phyloP scores from a whole-genome alignment of 2,113 vertebrate species.

The Oryzias curvinotus region DNA sequence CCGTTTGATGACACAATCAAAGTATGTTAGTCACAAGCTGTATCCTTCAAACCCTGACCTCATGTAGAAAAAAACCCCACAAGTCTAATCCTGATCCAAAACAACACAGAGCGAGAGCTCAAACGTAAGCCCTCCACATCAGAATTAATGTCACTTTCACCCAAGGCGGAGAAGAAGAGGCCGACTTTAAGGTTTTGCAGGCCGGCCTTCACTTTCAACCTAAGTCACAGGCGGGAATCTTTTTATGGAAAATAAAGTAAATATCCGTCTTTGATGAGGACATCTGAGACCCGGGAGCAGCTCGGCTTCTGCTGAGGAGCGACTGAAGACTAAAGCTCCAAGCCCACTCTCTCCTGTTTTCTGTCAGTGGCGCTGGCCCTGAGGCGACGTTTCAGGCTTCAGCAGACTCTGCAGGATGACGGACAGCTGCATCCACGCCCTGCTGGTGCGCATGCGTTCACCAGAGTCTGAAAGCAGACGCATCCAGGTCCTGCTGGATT shows the following conservation, averaged over 20 bases:
- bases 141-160: slow-evolving; percentile 23
- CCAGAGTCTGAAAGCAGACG: too few species aligned
- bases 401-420: slow-evolving; percentile 35
- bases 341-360: slow-evolving; percentile 20
- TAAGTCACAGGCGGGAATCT: slow-evolving; percentile 7
- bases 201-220: not conserved
- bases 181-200: slow-evolving; percentile 3
- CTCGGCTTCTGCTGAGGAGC: slow-evolving; percentile 21
- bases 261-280: slow-evolving; percentile 21
- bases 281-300: slow-evolving; percentile 28
- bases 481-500: too few species aligned
- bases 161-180: slow-evolving; percentile 3
- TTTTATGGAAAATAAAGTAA: slow-evolving; percentile 11
- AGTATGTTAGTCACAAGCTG: slow-evolving; percentile 31
- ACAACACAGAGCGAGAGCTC: slow-evolving; percentile 13
- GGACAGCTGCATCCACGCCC: too few species aligned
- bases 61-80: slow-evolving; percentile 26
- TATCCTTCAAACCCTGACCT: slow-evolving; percentile 47
- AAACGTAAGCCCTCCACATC: slow-evolving; percentile 12
- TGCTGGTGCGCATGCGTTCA: too few species aligned
- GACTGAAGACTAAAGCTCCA: not conserved
- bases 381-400: slow-evolving; percentile 38
- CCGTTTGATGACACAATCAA: slow-evolving; percentile 17
- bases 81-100: not conserved
- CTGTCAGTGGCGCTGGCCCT: slow-evolving; percentile 24